Evolutionary conservation across 2,797 vertebrate genomes (phyloP).

Genomic region (Takifugu rubripes): DNA sequence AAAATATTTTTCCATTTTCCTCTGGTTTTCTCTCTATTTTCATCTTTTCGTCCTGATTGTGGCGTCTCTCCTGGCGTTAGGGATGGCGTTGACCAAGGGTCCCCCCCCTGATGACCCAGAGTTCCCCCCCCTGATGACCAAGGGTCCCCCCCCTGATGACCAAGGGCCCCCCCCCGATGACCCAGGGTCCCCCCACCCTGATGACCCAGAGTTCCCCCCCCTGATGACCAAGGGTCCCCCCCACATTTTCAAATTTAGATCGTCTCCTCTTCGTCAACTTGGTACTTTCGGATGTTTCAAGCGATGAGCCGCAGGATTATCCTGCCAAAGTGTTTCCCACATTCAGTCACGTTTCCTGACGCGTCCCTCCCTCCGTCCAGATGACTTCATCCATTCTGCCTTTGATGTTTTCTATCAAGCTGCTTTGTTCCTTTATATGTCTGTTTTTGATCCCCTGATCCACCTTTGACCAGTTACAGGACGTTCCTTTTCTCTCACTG

Average conservation of each 20-base stretch:
- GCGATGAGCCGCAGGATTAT: conserved; percentile 1
- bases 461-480: conserved; percentile 44
- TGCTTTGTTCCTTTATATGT: conserved; percentile 11
- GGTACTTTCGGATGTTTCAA: neutral
- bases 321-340: neutral
- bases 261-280: no score
- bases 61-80: no score
- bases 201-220: neutral
- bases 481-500: conserved; percentile 17
- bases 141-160: no score
- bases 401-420: conserved; percentile 19
- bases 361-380: neutral
- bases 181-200: no score
- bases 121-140: no score
- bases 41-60: neutral
- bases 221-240: neutral
- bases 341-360: neutral
- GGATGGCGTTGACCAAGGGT: no score
- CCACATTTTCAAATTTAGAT: no score
- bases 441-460: conserved; percentile 12
- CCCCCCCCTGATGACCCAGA: no score
- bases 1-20: no score
- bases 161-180: no score
- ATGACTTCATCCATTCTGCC: conserved; percentile 15
- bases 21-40: neutral